Conservation (phyloP, 2,888 invertebrate species). For the Sphaerophoria taeniata region DNA sequence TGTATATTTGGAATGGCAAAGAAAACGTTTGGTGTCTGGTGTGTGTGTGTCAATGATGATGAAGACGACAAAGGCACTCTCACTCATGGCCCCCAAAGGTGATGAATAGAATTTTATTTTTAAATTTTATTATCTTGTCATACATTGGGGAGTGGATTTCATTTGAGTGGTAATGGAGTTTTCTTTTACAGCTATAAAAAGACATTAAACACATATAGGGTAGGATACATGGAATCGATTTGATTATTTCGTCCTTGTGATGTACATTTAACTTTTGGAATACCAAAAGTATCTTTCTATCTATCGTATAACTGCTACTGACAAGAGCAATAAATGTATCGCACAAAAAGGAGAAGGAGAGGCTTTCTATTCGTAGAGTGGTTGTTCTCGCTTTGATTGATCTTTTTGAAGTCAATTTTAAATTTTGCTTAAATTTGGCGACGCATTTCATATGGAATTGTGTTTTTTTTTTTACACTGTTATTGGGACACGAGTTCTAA, state of each 20-base stretch:
- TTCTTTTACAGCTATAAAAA: conserved; percentile 23
- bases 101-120: conserved; percentile 50
- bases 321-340: neutral
- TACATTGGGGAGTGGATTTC: conserved; percentile 16
- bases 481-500: no score
- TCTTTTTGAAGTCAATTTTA: no score
- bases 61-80: neutral
- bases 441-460: no score
- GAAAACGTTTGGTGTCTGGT: neutral
- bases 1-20: neutral
- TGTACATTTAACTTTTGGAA: conserved; percentile 11
- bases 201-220: neutral
- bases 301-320: neutral
- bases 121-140: conserved; percentile 52
- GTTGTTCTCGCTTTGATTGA: no score
- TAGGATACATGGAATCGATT: neutral
- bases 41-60: conserved; percentile 6
- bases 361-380: no score
- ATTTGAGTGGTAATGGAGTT: conserved; percentile 32
- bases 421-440: no score
- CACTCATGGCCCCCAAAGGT: neutral
- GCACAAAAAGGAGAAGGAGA: no score
- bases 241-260: conserved; percentile 27
- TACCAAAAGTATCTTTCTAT: neutral
- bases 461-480: no score